Conservation (phyloP, 2,113 vertebrate species). For the Nerophis ophidion region DNA sequence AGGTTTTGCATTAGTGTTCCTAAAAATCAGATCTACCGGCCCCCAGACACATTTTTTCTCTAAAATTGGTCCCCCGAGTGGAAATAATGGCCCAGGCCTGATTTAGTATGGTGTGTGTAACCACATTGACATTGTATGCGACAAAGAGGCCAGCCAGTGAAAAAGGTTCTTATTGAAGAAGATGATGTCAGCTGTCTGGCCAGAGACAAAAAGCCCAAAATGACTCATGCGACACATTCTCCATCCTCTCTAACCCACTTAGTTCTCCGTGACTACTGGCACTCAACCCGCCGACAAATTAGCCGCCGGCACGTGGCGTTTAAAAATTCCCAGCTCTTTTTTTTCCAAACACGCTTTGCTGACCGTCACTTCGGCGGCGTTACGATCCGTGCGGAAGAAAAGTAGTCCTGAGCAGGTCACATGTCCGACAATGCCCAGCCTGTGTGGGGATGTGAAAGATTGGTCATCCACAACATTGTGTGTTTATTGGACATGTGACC, state of each 20-base stretch:
- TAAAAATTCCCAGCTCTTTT: constrained; percentile 56
- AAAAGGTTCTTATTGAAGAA: constrained; percentile 9
- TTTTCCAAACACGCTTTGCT: not conserved
- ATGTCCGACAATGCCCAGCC: too few relatives aligned
- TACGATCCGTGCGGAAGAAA: too few relatives aligned
- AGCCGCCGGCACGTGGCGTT: constrained; percentile 30
- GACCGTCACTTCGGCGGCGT: too few relatives aligned
- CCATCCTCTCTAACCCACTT: constrained; percentile 32
- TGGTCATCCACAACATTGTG: not conserved
- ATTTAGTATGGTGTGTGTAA: too few relatives aligned
- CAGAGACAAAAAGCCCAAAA: constrained; percentile 11
- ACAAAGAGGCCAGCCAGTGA: not conserved
- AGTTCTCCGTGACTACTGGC: constrained; percentile 16
- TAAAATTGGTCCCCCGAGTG: too few relatives aligned
- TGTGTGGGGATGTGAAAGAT: too few relatives aligned
- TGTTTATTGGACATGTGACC: not conserved
- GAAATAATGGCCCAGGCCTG: too few relatives aligned
- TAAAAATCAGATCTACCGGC: too few relatives aligned
- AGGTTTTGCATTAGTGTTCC: too few relatives aligned
- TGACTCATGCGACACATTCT: constrained; percentile 18
- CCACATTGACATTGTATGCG: too few relatives aligned
- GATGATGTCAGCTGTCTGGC: constrained; percentile 32
- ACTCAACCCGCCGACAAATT: constrained; percentile 28
- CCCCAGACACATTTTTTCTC: too few relatives aligned
- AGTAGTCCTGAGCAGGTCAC: too few relatives aligned